phyloP scores from a whole-genome alignment of 2,113 vertebrate species.

The Pardalotus punctatus region DNA sequence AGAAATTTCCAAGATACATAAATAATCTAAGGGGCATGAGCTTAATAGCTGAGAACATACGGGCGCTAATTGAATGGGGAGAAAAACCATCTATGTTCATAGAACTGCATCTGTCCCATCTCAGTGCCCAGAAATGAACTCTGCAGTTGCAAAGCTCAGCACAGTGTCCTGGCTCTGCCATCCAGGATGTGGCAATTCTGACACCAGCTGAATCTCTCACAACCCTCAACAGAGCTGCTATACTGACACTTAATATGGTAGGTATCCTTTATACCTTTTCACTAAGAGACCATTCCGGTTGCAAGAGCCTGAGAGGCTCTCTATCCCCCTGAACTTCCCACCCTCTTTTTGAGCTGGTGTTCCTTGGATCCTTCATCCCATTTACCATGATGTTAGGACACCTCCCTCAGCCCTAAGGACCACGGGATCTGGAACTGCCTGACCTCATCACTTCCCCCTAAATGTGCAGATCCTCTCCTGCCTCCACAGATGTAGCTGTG shows the following conservation, averaged over 20 bases:
- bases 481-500: not conserved
- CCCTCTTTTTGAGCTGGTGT: not conserved
- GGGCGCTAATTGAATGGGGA: not conserved
- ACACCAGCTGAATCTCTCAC: not conserved
- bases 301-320: not conserved
- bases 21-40: not conserved
- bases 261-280: not conserved
- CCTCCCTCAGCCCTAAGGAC: not conserved
- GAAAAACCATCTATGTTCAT: not conserved
- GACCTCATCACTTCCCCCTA: not conserved
- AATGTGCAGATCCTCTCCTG: not conserved
- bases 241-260: not conserved
- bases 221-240: rapidly evolving
- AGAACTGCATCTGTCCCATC: not conserved
- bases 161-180: not conserved
- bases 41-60: not conserved
- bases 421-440: not conserved
- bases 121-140: not conserved
- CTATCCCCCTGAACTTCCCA: not conserved
- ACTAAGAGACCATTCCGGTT: not conserved
- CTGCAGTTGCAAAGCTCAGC: not conserved
- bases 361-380: not conserved
- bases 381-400: not conserved
- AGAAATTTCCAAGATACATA: not conserved
- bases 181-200: not conserved